phyloP scores from a whole-genome alignment of 2,888 invertebrate species.

The Leistus spinibarbis region DNA sequence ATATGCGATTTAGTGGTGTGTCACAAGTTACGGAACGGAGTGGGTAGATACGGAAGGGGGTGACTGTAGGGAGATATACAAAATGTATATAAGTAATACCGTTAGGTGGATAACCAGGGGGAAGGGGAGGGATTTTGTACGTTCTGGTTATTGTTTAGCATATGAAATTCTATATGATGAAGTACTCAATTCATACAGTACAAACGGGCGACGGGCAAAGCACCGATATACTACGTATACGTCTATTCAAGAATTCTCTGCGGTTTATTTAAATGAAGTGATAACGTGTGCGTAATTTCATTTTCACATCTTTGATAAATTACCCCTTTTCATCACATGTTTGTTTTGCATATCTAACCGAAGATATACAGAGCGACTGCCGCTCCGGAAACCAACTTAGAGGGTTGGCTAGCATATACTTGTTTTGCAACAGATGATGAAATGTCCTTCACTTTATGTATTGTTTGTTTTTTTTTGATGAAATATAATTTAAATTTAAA shows the following conservation, averaged over 20 bases:
- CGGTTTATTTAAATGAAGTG: slow-evolving; percentile 46
- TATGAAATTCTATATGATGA: slow-evolving; percentile 42
- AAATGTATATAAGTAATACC: not conserved
- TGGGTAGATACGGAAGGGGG: not conserved
- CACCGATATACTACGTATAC: not conserved
- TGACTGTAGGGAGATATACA: not conserved
- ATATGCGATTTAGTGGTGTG: slow-evolving; percentile 1
- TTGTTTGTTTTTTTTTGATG: not conserved
- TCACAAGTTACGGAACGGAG: not conserved
- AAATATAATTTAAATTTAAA: not conserved
- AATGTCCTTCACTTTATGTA: not conserved
- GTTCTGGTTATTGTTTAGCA: slow-evolving; percentile 41
- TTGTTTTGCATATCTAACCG: slow-evolving; percentile 46
- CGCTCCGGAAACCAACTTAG: not conserved
- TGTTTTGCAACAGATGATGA: not conserved
- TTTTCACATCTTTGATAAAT: slow-evolving; percentile 48
- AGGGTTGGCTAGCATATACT: not conserved
- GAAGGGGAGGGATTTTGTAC: slow-evolving; percentile 33
- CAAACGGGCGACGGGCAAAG: not conserved
- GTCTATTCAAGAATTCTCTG: slow-evolving; percentile 25
- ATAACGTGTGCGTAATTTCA: slow-evolving; percentile 47
- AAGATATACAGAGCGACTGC: not conserved
- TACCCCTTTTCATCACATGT: slow-evolving; percentile 44
- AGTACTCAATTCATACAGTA: slow-evolving; percentile 32
- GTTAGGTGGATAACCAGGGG: not conserved